Conservation (phyloP, 2,888 invertebrate species). For the Xylota sylvarum region DNA sequence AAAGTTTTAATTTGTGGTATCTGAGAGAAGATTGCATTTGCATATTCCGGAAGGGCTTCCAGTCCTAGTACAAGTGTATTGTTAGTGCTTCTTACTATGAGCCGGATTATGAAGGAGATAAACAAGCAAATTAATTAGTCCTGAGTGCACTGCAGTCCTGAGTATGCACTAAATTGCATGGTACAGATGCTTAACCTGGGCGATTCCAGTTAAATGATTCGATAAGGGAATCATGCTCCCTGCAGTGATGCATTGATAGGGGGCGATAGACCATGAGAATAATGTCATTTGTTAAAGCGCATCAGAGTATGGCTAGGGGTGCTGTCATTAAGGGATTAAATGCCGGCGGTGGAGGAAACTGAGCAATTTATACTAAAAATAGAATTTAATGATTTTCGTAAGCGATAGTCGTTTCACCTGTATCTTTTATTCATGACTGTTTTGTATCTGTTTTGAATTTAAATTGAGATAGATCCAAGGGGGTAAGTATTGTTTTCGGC, state of each 20-base stretch:
- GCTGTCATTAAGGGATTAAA: neutral
- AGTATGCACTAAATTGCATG: no score
- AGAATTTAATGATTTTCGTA: no score
- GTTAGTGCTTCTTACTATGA: neutral
- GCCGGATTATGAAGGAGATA: neutral
- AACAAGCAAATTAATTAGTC: conserved; percentile 33
- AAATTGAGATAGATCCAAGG: neutral
- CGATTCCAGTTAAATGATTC: conserved; percentile 3
- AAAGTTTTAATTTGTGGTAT: conserved; percentile 22
- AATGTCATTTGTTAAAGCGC: neutral
- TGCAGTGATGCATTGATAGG: neutral
- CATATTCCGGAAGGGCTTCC: neutral
- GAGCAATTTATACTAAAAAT: neutral
- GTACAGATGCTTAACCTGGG: neutral
- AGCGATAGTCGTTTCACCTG: neutral
- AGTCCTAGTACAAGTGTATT: neutral
- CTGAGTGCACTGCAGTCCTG: neutral
- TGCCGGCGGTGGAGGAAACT: neutral
- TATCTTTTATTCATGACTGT: conserved; percentile 4
- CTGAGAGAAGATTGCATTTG: neutral
- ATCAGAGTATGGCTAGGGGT: neutral
- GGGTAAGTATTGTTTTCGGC: no score
- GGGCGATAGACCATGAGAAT: neutral
- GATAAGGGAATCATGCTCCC: conserved; percentile 4
- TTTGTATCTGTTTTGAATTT: conserved; percentile 4